Base-by-base conservation (phyloP, 2,797 vertebrate genomes). In the Tinamus major region DNA sequence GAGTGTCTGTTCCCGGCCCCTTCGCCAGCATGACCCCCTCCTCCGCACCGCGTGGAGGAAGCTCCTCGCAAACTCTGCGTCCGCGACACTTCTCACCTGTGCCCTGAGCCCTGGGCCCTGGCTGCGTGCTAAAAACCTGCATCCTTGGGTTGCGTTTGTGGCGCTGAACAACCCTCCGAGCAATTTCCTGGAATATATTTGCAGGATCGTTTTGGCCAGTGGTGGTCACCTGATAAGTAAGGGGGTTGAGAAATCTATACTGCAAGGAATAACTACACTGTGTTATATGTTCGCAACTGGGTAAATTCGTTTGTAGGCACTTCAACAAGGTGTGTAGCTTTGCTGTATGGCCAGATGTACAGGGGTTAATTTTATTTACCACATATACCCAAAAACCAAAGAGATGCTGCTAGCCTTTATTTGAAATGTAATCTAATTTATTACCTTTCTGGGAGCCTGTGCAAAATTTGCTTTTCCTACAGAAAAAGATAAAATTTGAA, bases 301-400 rank as follows among this genome's bases (percentile, higher is more conserved):
- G 5, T n/a, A 87, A 83, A 86, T 51, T 10, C 2, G 51, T 83
- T 88, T n/a, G 53, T 59, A 8, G 33, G 27, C 19, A 59, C 29
- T 78, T 75, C 63, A 63, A 70, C 3, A 49, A 49, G 6, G 26
- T 78, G 33, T 13, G 24, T 75, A 78, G 31, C 17, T 85, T 29
- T 65, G 21, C 35, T 42, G 39, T 42, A 11, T 83, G 58, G 68
- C 44, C 79, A 89, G 10, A 10, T 56, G 17, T 63, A 67, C 10
- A 64, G 51, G 68, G 26, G 74, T 74, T 65, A 67, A 63, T 90
- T 93, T 93, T 86, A 92, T 59, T 59, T 48, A 77, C 6, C n/a
- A 26, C 81, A 65, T 41, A 46, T 26, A 75, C 7, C 5, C 14
- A 48, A 65, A 83, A 49, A 13, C 31, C 39, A 85, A 59, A 31